Base-by-base conservation (phyloP, 2,888 invertebrate genomes). In the Campoplex nolae region DNA sequence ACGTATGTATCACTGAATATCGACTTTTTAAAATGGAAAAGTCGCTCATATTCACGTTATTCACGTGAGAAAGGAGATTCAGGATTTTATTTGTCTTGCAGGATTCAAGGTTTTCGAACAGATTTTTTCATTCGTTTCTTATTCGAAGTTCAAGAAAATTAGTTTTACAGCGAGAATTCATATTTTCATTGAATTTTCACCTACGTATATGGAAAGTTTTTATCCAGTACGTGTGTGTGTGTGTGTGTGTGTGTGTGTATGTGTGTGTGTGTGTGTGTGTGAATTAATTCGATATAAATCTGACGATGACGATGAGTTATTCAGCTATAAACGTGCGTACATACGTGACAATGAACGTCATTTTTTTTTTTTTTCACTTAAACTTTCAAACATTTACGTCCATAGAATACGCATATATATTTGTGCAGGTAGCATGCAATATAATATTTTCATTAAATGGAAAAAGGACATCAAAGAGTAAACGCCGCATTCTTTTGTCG, bases 401-500 rank as follows among this genome's bases (percentile, higher is more conserved):
- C 56, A 23, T 2, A 3, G 18, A 4, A 51, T 11, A 16, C 18
- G 28, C 13, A 28, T 2, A 23, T 28, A 4, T 28, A 4, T 3
- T 73, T 23, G 9, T 58, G 35, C 23, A 35, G 48, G 48, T 48
- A 23, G 70, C 42, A 51, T 16, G 32, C 23, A n/a, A 70, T 48
- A 48, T 35, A 68, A 51, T 38, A 56, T 65, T 79, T 62, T n/a
- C 51, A 68, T 62, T 28, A 28, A 73, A 48, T 7, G 16, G 76
- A 77, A 77, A 80, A 13, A 54, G 74, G 77, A 38, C 45, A 74
- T 84, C 78, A 87, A 87, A 84, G 86, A 78, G 42, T 11, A n/a
- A 6, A n/a, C 58, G 73, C 81, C 86, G 86, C 38, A 75, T 58
- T 8, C 58, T 45, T 77, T 83, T 56, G 54, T 75, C 68, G 78